Base-by-base conservation (phyloP, 2,113 vertebrate genomes). In the Channa argus region DNA sequence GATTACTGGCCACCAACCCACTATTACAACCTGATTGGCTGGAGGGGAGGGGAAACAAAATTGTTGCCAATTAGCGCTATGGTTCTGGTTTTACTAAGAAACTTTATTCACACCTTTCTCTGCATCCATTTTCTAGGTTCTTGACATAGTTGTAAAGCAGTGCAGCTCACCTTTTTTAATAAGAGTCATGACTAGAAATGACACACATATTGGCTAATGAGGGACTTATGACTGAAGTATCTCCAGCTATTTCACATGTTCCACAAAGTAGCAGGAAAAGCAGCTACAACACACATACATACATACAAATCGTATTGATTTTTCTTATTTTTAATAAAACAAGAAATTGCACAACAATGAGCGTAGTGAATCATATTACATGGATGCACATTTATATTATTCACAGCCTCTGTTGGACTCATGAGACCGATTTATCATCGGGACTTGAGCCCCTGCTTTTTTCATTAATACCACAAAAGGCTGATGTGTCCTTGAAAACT, bases 401-500 rank as follows among this genome's bases (percentile, higher is more conserved):
- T 74, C 65, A 72, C 55, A 24, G 50, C 38, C 74, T 74, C 73
- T 46, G 0, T 0, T 44, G 60, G 82, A 78, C 69, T 75, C 71
- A 63, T 71, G 10, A 15, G 62, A 71, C 62, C 55, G 66, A 76
- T 86, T 69, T 77, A 69, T 83, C 61, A 73, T 69, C 58, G 43
- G 24, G 65, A 69, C 65, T 46, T 58, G 75, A 62, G 34, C 64
- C 8, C 24, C 44, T 81, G 76, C 79, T 87, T 76, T 39, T 84
- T 74, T 87, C 74, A 83, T 87, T 90, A 86, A 78, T 63, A 80
- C 59, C 71, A 78, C 65, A 59, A 73, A 82, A 70, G 63, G 8
- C 77, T 69, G 63, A 66, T 12, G 60, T 64, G 85, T 76, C 87
- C 85, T 90, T 89, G 87, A 86, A 75, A 79, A 68, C 39, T 58